phyloP scores from a whole-genome alignment of 2,888 invertebrate genomes.

The Papilio elwesi region DNA sequence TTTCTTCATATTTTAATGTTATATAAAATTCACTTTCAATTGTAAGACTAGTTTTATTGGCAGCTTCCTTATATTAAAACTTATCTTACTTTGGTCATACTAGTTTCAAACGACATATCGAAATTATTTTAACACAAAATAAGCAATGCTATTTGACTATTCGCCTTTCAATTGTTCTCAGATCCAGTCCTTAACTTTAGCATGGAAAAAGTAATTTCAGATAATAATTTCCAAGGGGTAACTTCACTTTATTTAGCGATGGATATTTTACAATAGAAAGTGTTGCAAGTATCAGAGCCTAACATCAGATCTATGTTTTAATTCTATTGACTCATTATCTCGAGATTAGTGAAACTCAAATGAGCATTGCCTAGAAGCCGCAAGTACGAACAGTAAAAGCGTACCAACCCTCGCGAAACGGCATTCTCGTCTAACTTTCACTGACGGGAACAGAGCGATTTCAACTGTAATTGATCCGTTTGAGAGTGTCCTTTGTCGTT shows the following conservation, averaged over 20 bases:
- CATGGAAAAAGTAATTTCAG: too few species aligned
- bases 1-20: too few species aligned
- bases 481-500: slow-evolving; percentile 15
- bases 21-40: too few species aligned
- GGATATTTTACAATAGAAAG: background rate
- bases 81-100: too few species aligned
- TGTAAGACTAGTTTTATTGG: too few species aligned
- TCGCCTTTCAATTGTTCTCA: too few species aligned
- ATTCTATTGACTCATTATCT: slow-evolving; percentile 5
- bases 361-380: slow-evolving; percentile 14
- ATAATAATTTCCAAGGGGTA: background rate
- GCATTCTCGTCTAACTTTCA: slow-evolving; percentile 39
- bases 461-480: slow-evolving; percentile 34
- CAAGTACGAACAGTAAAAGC: slow-evolving; percentile 30
- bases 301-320: background rate
- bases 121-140: too few species aligned
- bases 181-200: too few species aligned
- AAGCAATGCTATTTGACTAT: too few species aligned
- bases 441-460: slow-evolving; percentile 36
- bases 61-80: too few species aligned
- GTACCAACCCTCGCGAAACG: slow-evolving; percentile 35
- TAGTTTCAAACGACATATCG: too few species aligned
- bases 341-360: slow-evolving; percentile 14
- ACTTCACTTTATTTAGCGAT: background rate
- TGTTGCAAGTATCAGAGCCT: background rate